Conservation (phyloP, 1,140 invertebrate species). For the Melipona quadrifasciata region DNA sequence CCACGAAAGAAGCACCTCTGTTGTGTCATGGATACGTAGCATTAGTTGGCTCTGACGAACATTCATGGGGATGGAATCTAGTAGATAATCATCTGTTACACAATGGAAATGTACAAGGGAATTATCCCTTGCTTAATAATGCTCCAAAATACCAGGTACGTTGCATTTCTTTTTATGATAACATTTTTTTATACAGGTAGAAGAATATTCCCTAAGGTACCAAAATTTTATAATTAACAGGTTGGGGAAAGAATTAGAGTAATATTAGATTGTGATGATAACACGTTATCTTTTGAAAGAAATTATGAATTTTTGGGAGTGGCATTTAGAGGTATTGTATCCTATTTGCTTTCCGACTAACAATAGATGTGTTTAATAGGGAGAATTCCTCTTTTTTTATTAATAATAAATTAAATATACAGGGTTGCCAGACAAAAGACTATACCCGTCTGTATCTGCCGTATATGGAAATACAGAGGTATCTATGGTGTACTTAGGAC, state of each 20-base stretch:
- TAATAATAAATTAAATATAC: slow-evolving; percentile 64
- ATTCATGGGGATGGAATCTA: slow-evolving; percentile 99
- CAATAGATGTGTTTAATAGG: background rate
- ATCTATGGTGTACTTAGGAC: slow-evolving; percentile 99
- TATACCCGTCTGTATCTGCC: slow-evolving; percentile 98
- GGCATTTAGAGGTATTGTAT: slow-evolving; percentile 92
- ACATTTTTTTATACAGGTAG: background rate
- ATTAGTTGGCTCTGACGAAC: slow-evolving; percentile 95
- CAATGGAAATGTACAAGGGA: slow-evolving; percentile 97
- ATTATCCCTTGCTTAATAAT: slow-evolving; percentile 97
- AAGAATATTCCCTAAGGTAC: slow-evolving; percentile 9
- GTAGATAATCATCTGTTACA: slow-evolving; percentile 98
- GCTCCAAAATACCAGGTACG: slow-evolving; percentile 98
- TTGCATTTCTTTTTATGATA: background rate
- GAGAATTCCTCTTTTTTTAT: background rate
- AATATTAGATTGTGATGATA: slow-evolving; percentile 98
- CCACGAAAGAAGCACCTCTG: slow-evolving; percentile 95
- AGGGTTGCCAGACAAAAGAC: slow-evolving; percentile 95
- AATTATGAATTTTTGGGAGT: slow-evolving; percentile 99
- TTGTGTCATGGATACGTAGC: slow-evolving; percentile 97
- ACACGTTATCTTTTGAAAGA: slow-evolving; percentile 98
- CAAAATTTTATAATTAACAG: slow-evolving; percentile 82
- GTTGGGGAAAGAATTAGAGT: slow-evolving; percentile 98
- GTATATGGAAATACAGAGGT: slow-evolving; percentile 99
- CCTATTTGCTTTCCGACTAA: slow-evolving; percentile 31